A percentile compares a stretch with the other conserved stretches of the same genome.
Evolutionary conservation across 2,113 vertebrate genomes (phyloP).

Genomic region (Vulpes ferrilata): DNA sequence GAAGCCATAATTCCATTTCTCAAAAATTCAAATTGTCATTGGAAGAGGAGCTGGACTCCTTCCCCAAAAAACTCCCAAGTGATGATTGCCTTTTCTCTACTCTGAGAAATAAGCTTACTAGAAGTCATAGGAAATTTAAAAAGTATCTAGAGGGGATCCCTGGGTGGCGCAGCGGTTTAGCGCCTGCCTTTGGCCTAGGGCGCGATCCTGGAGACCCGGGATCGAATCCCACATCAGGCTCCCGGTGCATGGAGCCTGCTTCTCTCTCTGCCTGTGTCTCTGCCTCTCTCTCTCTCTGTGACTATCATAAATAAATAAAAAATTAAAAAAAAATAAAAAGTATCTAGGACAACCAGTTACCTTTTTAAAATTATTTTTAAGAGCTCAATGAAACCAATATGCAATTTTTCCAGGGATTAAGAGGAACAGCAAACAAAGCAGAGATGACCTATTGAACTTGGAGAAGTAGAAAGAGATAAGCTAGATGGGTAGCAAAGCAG

Average conservation of each 20-base stretch:
- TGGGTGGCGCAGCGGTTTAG: too few species aligned
- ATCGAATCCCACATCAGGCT: too few species aligned
- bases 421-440: background rate
- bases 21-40: background rate
- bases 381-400: background rate
- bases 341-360: too few species aligned
- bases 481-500: background rate
- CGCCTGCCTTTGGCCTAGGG: too few species aligned
- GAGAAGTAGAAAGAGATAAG: background rate
- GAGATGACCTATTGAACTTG: background rate
- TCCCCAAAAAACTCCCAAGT: background rate
- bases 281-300: too few species aligned
- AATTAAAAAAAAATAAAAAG: too few species aligned
- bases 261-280: too few species aligned
- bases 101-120: background rate
- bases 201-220: too few species aligned
- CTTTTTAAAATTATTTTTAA: too few species aligned
- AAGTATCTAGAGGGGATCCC: background rate
- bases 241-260: too few species aligned
- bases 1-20: background rate
- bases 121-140: background rate
- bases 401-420: background rate
- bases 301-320: too few species aligned
- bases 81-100: background rate
- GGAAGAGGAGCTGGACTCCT: background rate